Percentiles rank a stretch among this genome's conserved stretches.
These are phyloP conservation scores for Epistrophella euchroma DNA, from an alignment of 2,888 invertebrate species.

Conservation along the genomic window DNA sequence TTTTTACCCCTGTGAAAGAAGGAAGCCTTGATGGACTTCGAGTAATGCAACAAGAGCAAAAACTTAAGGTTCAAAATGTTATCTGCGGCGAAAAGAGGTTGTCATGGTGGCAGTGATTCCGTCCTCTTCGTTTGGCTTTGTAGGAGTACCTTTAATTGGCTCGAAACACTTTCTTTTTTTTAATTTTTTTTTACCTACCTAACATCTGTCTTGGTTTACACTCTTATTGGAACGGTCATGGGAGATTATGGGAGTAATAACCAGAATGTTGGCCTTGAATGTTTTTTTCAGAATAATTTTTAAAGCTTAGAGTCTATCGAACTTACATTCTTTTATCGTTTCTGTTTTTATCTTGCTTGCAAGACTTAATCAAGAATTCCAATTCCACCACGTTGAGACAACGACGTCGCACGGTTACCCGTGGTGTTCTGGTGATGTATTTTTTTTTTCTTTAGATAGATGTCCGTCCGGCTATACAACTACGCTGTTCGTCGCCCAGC, in stretches of 20 bases:
- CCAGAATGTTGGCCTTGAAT: slow-evolving; percentile 24
- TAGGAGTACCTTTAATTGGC: slow-evolving; percentile 15
- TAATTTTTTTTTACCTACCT: background rate
- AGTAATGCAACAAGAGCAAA: slow-evolving; percentile 1
- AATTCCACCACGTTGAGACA: background rate
- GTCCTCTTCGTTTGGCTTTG: slow-evolving; percentile 20
- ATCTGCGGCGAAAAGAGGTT: background rate
- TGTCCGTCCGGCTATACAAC: slow-evolving; percentile 44
- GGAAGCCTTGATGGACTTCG: background rate
- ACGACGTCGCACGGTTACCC: slow-evolving; percentile 17
- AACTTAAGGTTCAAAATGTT: background rate
- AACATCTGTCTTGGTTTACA: background rate
- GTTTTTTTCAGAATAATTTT: background rate
- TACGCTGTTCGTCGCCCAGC: slow-evolving; percentile 37
- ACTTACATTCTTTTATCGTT: slow-evolving; percentile 31
- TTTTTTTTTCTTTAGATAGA: slow-evolving; percentile 10
- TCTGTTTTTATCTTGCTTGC: background rate
- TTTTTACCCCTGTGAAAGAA: slow-evolving; percentile 19
- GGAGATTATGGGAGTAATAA: slow-evolving; percentile 1
- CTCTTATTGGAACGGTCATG: slow-evolving; percentile 10
- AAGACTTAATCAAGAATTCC: slow-evolving; percentile 3
- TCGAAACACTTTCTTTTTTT: slow-evolving; percentile 53
- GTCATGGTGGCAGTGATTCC: slow-evolving; percentile 6
- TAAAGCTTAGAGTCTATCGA: slow-evolving; percentile 15
- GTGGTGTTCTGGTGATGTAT: slow-evolving; percentile 20